Conservation (phyloP, 2,888 invertebrate genomes). For the Aspidiotus rigidus region DNA sequence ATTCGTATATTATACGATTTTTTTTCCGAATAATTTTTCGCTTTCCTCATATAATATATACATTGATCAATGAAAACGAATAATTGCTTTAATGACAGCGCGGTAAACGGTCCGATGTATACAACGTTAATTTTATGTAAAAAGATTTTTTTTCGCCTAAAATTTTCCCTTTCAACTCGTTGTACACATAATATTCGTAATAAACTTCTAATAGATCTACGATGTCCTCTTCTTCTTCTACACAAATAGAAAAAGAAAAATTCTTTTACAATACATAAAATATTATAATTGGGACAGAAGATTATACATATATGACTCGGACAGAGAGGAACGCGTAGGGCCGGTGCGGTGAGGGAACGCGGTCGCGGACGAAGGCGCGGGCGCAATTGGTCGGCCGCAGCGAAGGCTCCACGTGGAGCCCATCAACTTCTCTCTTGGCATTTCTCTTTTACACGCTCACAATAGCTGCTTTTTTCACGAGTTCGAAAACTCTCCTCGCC, state of each 20-base stretch:
- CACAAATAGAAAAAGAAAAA: constrained; percentile 3
- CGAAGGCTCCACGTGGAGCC: constrained; percentile 27
- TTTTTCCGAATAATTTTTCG: not conserved
- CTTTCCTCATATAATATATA: not conserved
- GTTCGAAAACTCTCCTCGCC: constrained; percentile 15
- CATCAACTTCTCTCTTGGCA: constrained; percentile 19
- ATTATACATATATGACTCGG: constrained; percentile 17
- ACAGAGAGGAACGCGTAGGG: constrained; percentile 13
- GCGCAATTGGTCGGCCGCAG: constrained; percentile 14
- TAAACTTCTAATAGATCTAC: constrained; percentile 28
- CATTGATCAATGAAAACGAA: constrained; percentile 9
- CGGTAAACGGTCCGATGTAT: constrained; percentile 15
- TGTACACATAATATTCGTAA: not conserved
- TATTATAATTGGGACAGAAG: constrained; percentile 31
- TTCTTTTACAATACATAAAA: constrained; percentile 30
- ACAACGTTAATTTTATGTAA: constrained; percentile 24
- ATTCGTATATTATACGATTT: not conserved
- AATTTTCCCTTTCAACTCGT: not conserved
- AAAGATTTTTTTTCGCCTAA: constrained; percentile 10
- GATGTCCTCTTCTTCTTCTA: constrained; percentile 18
- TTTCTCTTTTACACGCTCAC: constrained; percentile 27
- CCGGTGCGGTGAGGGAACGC: constrained; percentile 10
- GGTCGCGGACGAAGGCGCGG: not conserved
- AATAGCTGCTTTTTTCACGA: constrained; percentile 32
- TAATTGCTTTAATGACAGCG: constrained; percentile 22